These are phyloP conservation scores for Euplexia lucipara DNA, from an alignment of 2,888 invertebrate species.

Conservation along the genomic window DNA sequence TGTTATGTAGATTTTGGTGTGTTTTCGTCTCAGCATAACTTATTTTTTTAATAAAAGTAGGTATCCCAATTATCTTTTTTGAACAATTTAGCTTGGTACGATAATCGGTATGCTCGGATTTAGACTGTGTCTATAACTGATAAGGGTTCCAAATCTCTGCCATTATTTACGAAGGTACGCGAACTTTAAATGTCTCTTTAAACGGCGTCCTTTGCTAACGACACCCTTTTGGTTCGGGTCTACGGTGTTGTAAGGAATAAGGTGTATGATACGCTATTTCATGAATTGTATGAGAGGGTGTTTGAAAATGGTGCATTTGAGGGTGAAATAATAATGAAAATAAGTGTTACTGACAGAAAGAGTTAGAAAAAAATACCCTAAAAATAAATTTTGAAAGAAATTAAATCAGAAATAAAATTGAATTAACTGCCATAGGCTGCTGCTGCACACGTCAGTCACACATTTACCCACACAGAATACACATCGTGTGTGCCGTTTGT, in stretches of 20 bases:
- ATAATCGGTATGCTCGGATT: background rate
- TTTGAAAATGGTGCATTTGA: background rate
- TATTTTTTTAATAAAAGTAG: background rate
- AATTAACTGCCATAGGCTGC: too few relatives aligned
- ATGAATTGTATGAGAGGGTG: background rate
- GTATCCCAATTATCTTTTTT: background rate
- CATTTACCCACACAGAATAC: too few relatives aligned
- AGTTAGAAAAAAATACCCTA: too few relatives aligned
- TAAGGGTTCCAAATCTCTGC: slow-evolving; percentile 46
- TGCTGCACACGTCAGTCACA: too few relatives aligned
- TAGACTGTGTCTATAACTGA: too few relatives aligned
- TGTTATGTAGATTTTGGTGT: too few relatives aligned
- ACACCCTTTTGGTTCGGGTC: slow-evolving; percentile 27
- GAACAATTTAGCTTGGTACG: background rate
- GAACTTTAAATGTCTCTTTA: slow-evolving; percentile 69
- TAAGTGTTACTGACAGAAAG: background rate
- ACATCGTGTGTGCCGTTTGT: too few relatives aligned
- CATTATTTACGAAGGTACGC: slow-evolving; percentile 70
- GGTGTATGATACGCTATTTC: slow-evolving; percentile 8
- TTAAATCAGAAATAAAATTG: too few relatives aligned
- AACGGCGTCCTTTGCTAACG: slow-evolving; percentile 61
- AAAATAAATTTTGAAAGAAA: slow-evolving; percentile 35
- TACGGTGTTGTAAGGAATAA: slow-evolving; percentile 17
- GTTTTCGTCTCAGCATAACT: too few relatives aligned
- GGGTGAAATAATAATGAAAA: background rate